phyloP scores from a whole-genome alignment of 2,797 vertebrate genomes.

The Hyperoplus immaculatus region DNA sequence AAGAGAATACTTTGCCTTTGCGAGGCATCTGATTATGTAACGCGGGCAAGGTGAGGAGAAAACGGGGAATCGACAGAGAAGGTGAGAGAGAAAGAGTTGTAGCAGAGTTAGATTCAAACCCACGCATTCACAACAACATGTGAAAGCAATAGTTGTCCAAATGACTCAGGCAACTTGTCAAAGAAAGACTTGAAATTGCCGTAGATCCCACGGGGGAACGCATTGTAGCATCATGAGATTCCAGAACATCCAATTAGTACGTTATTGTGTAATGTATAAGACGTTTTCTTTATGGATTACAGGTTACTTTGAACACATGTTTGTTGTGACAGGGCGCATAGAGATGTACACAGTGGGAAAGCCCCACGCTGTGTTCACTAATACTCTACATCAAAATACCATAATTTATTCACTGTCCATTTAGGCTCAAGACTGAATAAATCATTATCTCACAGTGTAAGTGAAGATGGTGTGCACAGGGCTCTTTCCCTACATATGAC shows the following conservation, averaged over 20 bases:
- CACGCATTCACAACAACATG: neutral
- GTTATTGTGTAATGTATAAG: too few relatives aligned
- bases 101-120: slow-evolving; percentile 3
- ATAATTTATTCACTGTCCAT: slow-evolving; percentile 64
- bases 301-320: slow-evolving; percentile 15
- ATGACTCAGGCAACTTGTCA: slow-evolving; percentile 12
- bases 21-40: slow-evolving; percentile 31
- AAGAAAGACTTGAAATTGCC: slow-evolving; percentile 29
- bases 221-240: slow-evolving; percentile 17
- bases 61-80: slow-evolving; percentile 18
- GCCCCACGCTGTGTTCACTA: slow-evolving; percentile 23
- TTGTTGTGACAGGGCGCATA: slow-evolving; percentile 19
- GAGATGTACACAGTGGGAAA: slow-evolving; percentile 18
- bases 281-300: neutral
- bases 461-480: slow-evolving; percentile 3
- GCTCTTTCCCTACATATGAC: slow-evolving; percentile 32
- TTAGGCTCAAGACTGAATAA: slow-evolving; percentile 60
- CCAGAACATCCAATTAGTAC: too few relatives aligned
- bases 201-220: neutral
- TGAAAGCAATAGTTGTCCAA: slow-evolving; percentile 7
- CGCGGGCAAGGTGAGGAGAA: slow-evolving; percentile 29
- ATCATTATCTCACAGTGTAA: slow-evolving; percentile 53
- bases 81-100: slow-evolving; percentile 18
- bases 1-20: slow-evolving; percentile 33
- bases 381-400: slow-evolving; percentile 57